A percentile compares a stretch with the other conserved stretches of the same genome.
Conservation (phyloP, 2,888 invertebrate genomes). For the Dasypogon diadema region DNA sequence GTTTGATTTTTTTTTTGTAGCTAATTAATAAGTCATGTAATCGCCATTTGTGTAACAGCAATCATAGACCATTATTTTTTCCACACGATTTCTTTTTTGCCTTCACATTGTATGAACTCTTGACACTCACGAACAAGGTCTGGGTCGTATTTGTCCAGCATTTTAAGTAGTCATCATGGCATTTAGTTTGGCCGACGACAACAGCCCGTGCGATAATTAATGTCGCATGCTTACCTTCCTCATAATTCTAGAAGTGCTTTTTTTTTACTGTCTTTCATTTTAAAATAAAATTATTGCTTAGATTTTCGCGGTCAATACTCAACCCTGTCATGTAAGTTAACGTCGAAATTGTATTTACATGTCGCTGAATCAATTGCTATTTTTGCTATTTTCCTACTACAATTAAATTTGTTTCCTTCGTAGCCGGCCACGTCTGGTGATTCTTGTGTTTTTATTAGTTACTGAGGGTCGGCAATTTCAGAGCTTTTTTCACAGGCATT, state of each 20-base stretch:
- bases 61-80: conserved; percentile 20
- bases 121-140: conserved; percentile 56
- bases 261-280: conserved; percentile 28
- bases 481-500: not conserved
- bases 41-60: conserved; percentile 17
- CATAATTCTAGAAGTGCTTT: conserved; percentile 40
- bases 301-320: conserved; percentile 5
- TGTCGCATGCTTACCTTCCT: conserved; percentile 36
- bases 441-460: not conserved
- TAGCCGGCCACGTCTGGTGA: not conserved
- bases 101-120: conserved; percentile 49
- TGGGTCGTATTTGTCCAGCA: conserved; percentile 49
- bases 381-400: conserved; percentile 18
- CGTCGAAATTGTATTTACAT: not conserved
- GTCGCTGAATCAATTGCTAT: conserved; percentile 6
- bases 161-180: conserved; percentile 28
- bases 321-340: not conserved
- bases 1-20: too few relatives aligned
- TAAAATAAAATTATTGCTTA: conserved; percentile 26
- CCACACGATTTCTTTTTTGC: conserved; percentile 36
- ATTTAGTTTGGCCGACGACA: not conserved
- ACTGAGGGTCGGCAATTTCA: conserved; percentile 4
- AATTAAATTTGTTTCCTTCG: conserved; percentile 29
- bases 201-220: conserved; percentile 4
- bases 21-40: conserved; percentile 40